Evolutionary conservation across 2,113 vertebrate species (phyloP), one percentile per base, ranked within the genome.

Genomic region (Vicugna pacos): DNA sequence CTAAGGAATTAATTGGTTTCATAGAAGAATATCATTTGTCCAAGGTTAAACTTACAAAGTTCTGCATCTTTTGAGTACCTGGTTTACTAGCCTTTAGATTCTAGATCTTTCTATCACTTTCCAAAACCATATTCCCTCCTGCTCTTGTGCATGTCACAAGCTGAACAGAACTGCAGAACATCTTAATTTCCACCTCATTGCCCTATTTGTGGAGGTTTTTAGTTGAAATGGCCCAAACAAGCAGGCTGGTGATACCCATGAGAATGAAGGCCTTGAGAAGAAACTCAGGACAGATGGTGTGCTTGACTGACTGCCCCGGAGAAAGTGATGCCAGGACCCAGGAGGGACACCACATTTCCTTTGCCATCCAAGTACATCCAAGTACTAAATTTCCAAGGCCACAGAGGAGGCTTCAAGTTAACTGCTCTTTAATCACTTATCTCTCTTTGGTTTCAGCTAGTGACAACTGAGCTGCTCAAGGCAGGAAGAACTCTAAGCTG

Each of bases 401-500:
- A 13, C n/a, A 42, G 46, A 89, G 64, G 83, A 90, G 54, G 35
- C 46, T 32, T 5, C 35, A 15, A 48, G 17, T 91, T 67, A 72
- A 97, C 62, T 52, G 9, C 69, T 94, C 38, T 81, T 30, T 1
- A 75, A 20, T 98, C 96, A 97, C 56, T 92, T 93, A 50, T 77
- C 75, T 98, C 28, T 98, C 67, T 98, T 98, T 98, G 92, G 75
- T 98, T 99, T 96, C 97, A 99, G 98, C 97, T 98, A 94, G 98
- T 96, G 98, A 98, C 97, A 98, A 80, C 94, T 90, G 98, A 98
- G 94, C 93, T 95, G 96, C 95, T 89, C 89, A 90, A 96, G 95
- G 96, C 82, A 97, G 98, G 69, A 98, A 98, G 98, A 97, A 95
- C 95, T 98, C 97, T 22, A 98, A 98, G 96, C 73, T 97, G 97